Base-by-base conservation (phyloP, 2,797 vertebrate species). In the Sebastes goodei region DNA sequence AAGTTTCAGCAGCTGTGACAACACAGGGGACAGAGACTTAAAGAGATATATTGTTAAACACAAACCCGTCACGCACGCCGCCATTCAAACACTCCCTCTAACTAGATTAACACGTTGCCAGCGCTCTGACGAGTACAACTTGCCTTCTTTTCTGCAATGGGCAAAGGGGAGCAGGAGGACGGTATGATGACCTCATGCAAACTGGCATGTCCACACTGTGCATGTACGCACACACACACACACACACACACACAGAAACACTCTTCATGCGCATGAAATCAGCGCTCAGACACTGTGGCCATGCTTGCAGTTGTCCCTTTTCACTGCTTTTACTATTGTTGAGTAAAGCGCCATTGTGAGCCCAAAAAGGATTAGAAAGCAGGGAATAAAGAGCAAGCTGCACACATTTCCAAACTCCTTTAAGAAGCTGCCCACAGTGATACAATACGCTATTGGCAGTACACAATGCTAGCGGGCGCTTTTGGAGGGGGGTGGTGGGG, bases 1-100 rank as follows among this genome's bases (percentile, higher is more conserved):
- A 94, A 90, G 76, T 83, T 80, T 29, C 63, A 79, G 89, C 92
- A 95, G 92, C 93, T 95, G 93, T 88, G 92, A 87, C 90, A 94
- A 93, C 90, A 92, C 85, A 74, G 75, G 74, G 79, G 71, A 71
- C 69, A 14, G 61, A 76, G 33, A 80, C 86, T 93, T 92, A 88
- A 92, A 92, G 89, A 92, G 85, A 89, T 86, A 89, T 88, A 89
- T 88, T 94, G 92, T 91, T 90, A 86, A 94, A 87, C 85, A 79
- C 71, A 86, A 93, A 84, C 74, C 83, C 62, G 77, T 84, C 85
- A 85, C 63, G 71, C 85, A 81, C 55, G 84, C 86, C 85, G 83
- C 86, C 89, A 85, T 86, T 90, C 88, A 91, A 87, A 92, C 83
- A 66, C 74, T 72, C 68, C 67, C 84, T 81, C 80, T 89, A 92